These are phyloP conservation scores for Gopherus evgoodei DNA, from an alignment of 2,113 vertebrate species.

Conservation along the genomic window DNA sequence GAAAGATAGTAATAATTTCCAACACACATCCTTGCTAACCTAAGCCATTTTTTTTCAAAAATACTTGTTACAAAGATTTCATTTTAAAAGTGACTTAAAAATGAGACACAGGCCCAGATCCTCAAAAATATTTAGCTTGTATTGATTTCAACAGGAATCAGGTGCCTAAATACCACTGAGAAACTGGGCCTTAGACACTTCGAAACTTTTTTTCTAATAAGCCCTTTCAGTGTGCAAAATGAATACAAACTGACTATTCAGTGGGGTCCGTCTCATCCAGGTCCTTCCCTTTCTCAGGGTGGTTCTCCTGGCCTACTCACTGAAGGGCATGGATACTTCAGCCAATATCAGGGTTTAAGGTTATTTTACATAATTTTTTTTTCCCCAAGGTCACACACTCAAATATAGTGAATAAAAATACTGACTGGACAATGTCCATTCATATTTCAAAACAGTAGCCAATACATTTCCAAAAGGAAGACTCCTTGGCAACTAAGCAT, in stretches of 20 bases:
- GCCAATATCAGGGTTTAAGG: neutral
- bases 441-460: neutral
- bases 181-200: neutral
- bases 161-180: neutral
- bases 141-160: neutral
- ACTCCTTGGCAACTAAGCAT: accelerated
- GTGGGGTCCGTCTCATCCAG: neutral
- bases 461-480: neutral
- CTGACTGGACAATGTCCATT: neutral
- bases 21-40: neutral
- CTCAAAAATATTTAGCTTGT: neutral
- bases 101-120: neutral
- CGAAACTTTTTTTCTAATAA: too few species aligned
- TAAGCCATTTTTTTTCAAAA: neutral
- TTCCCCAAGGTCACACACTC: neutral
- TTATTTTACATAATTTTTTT: neutral
- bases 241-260: neutral
- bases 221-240: neutral
- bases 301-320: neutral
- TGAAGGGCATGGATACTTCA: neutral
- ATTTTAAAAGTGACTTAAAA: neutral
- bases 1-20: neutral
- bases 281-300: neutral
- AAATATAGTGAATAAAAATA: neutral
- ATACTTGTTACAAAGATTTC: neutral